phyloP scores from a whole-genome alignment of 1,140 invertebrate genomes.

The Tetragonula clypearis region DNA sequence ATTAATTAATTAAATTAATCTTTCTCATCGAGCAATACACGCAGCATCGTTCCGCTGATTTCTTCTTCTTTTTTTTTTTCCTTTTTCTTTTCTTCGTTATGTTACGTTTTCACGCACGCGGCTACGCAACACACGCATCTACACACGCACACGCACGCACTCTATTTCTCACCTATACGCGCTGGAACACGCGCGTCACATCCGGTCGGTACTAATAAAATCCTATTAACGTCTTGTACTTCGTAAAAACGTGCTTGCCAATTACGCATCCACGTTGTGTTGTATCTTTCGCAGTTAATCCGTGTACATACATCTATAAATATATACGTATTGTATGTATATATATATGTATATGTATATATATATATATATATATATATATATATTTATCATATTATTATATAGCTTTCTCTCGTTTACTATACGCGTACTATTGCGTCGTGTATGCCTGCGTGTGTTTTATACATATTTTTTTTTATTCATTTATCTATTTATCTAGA shows the following conservation, averaged over 20 bases:
- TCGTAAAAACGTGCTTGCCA: conserved; percentile 55
- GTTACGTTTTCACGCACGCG: neutral
- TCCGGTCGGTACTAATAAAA: conserved; percentile 42
- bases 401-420: neutral
- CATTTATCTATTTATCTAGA: neutral
- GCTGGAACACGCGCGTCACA: conserved; percentile 23
- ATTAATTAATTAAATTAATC: conserved; percentile 19
- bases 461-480: neutral
- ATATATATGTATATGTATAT: conserved; percentile 41
- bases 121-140: neutral
- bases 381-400: conserved; percentile 31
- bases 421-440: conserved; percentile 36
- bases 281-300: conserved; percentile 3
- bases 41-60: too few species aligned
- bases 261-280: conserved; percentile 16
- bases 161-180: neutral
- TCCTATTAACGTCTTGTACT: conserved; percentile 55
- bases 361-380: conserved; percentile 21
- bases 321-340: conserved; percentile 18
- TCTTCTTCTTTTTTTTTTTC: neutral
- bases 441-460: conserved; percentile 3
- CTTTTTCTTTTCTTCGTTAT: neutral
- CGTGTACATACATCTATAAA: conserved; percentile 34
- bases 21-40: neutral
- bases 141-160: neutral